phyloP scores from a whole-genome alignment of 2,797 vertebrate genomes.

The Intellagama lesueurii region DNA sequence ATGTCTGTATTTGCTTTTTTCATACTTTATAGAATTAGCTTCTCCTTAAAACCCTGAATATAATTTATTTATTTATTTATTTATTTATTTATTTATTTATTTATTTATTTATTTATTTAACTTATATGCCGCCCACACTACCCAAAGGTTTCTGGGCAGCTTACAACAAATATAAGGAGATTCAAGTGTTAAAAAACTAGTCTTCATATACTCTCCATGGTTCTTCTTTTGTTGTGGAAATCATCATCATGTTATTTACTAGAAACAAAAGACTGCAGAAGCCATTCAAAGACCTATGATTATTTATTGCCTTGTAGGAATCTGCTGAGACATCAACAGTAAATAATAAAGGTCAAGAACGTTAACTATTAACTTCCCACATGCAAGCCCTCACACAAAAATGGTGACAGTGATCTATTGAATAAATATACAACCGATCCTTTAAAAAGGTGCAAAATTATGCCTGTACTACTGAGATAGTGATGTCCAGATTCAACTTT shows the following conservation, averaged over 20 bases:
- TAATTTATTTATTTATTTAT: too few relatives aligned
- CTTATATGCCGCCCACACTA: too few relatives aligned
- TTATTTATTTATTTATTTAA: too few relatives aligned
- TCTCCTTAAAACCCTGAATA: background rate
- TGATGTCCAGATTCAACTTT: background rate
- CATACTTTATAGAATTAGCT: background rate
- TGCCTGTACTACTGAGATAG: conserved; percentile 1
- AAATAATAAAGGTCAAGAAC: conserved; percentile 67
- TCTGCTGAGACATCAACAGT: conserved; percentile 57
- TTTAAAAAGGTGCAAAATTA: conserved; percentile 42
- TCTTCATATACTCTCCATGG: conserved; percentile 11
- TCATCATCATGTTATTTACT: conserved; percentile 56
- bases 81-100: too few relatives aligned
- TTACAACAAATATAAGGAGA: background rate
- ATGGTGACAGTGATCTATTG: conserved; percentile 43
- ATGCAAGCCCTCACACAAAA: conserved; percentile 54
- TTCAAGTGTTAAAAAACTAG: background rate
- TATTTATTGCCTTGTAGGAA: conserved; percentile 53
- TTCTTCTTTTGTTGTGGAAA: conserved; percentile 6
- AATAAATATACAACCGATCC: conserved; percentile 12
- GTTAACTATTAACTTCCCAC: conserved; percentile 64
- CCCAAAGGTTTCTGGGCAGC: too few relatives aligned
- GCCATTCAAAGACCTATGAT: conserved; percentile 26
- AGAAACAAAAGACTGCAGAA: conserved; percentile 47
- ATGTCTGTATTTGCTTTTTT: conserved; percentile 4